Evolutionary conservation across 2,888 invertebrate genomes (phyloP).

Genomic region (Ferrisia virgata): DNA sequence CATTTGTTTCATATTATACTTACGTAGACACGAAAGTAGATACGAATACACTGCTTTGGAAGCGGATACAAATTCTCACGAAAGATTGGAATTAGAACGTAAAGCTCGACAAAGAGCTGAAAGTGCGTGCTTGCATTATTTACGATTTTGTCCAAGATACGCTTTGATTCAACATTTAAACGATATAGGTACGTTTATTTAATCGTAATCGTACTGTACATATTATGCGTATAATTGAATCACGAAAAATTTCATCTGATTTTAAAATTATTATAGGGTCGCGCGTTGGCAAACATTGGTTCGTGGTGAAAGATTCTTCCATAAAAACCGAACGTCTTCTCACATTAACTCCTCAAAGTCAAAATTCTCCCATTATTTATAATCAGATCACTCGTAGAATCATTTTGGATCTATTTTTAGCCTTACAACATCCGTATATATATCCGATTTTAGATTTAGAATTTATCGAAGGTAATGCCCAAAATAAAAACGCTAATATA

Average conservation of each 20-base stretch:
- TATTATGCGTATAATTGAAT: background rate
- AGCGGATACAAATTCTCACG: conserved; percentile 58
- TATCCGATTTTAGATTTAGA: conserved; percentile 85
- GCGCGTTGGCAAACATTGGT: conserved; percentile 85
- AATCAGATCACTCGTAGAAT: conserved; percentile 64
- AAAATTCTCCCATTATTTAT: conserved; percentile 65
- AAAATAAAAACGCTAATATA: conserved; percentile 58
- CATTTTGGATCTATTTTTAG: conserved; percentile 76
- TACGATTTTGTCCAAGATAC: conserved; percentile 68
- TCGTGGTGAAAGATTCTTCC: conserved; percentile 77
- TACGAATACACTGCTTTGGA: conserved; percentile 69
- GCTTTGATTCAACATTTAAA: conserved; percentile 74
- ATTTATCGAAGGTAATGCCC: conserved; percentile 57
- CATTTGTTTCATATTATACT: background rate
- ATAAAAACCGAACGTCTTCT: conserved; percentile 74
- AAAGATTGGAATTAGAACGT: conserved; percentile 64
- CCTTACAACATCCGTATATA: conserved; percentile 88
- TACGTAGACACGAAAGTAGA: conserved; percentile 56
- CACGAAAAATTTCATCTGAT: background rate
- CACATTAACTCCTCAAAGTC: conserved; percentile 63
- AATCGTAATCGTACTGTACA: no score
- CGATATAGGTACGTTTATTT: conserved; percentile 62
- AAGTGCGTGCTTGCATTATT: conserved; percentile 64
- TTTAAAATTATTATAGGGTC: conserved; percentile 67
- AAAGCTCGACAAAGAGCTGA: conserved; percentile 66